A percentile compares a stretch with the other conserved stretches of the same genome.
These are phyloP conservation scores for Cydia splendana DNA, from an alignment of 1,140 invertebrate species.

Conservation along the genomic window DNA sequence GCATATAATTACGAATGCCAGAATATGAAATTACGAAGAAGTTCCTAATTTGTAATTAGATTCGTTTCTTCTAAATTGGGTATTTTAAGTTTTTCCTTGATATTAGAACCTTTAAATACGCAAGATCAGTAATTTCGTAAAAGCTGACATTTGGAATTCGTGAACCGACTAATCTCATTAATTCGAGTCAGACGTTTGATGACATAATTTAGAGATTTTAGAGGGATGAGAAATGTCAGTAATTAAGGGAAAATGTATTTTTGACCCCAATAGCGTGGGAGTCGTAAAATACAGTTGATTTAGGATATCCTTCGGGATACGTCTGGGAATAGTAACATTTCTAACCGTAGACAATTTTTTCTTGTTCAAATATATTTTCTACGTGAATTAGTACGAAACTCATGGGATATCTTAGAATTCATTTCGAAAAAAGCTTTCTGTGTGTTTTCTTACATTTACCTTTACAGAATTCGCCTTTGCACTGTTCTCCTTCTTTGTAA, in stretches of 20 bases:
- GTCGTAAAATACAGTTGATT: constrained; percentile 13
- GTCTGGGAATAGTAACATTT: neutral
- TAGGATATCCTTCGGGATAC: neutral
- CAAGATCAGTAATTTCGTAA: neutral
- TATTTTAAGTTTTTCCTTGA: neutral
- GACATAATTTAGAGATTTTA: constrained; percentile 14
- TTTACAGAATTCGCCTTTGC: no score
- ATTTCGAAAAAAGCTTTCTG: neutral
- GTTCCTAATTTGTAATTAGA: no score
- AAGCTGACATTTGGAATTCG: constrained; percentile 13
- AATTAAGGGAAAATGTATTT: constrained; percentile 3
- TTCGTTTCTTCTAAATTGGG: neutral
- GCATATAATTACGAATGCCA: no score
- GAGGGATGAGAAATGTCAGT: constrained; percentile 25
- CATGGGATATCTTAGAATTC: neutral
- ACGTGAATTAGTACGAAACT: neutral
- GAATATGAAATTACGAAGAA: no score
- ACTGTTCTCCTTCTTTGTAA: no score
- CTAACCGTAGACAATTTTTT: neutral
- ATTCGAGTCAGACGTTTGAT: constrained; percentile 27
- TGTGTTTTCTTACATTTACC: neutral
- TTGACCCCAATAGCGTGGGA: neutral
- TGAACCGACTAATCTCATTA: constrained; percentile 25
- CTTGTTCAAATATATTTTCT: neutral
- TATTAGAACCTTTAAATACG: constrained; percentile 1